Conservation (phyloP, 2,113 vertebrate genomes). For the Nyctibius bracteatus region DNA sequence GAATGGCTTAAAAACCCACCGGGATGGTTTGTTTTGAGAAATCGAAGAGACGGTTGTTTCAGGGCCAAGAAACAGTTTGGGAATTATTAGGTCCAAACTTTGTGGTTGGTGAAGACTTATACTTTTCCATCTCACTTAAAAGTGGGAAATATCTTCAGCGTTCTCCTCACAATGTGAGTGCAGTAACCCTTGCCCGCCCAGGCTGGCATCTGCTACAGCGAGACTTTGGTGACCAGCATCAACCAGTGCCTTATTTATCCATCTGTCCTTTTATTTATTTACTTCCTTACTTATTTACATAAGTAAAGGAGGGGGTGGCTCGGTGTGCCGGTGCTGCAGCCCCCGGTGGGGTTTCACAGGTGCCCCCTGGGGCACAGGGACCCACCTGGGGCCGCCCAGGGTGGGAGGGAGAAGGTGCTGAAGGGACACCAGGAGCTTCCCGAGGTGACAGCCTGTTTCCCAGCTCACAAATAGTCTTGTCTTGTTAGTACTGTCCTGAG, state of each 20-base stretch:
- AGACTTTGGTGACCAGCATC: neutral
- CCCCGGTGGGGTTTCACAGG: neutral
- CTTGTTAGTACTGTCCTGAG: neutral
- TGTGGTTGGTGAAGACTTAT: neutral
- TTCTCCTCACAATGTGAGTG: neutral
- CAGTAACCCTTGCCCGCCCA: neutral
- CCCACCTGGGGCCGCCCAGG: rapidly evolving
- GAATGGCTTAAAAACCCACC: neutral
- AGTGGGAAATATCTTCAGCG: neutral
- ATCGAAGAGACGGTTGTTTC: neutral
- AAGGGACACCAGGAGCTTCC: neutral
- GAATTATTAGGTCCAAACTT: neutral
- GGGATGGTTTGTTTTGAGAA: neutral
- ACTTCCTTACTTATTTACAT: neutral
- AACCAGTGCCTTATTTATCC: neutral
- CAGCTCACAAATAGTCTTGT: neutral
- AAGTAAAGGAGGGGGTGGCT: neutral
- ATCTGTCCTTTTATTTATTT: neutral
- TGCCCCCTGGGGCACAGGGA: neutral
- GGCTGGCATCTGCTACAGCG: neutral
- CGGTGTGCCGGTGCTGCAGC: rapidly evolving
- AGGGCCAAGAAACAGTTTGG: neutral
- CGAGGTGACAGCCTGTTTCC: neutral
- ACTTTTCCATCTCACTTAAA: neutral
- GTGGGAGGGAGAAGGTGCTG: neutral